Evolutionary conservation across 1,140 invertebrate species (phyloP).

Genomic region (Eufriesea mexicana): DNA sequence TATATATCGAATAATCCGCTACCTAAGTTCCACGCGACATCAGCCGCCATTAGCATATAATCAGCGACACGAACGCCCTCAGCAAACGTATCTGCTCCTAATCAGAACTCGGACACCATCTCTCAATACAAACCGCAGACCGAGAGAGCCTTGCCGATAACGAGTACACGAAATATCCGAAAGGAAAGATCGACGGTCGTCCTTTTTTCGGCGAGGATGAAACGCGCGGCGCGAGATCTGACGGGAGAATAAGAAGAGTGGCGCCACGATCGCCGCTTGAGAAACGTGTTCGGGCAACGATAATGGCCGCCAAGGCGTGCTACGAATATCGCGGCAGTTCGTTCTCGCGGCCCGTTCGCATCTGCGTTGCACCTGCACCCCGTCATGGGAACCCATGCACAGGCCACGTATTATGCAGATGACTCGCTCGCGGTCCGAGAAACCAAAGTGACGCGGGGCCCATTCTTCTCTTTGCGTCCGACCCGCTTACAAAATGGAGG

Average conservation of each 20-base stretch:
- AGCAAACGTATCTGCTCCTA: too few species aligned
- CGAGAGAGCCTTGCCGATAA: background rate
- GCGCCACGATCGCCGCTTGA: slow-evolving; percentile 40
- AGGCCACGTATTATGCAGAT: slow-evolving; percentile 66
- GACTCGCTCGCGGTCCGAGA: slow-evolving; percentile 46
- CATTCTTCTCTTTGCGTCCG: background rate
- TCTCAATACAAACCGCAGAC: too few species aligned
- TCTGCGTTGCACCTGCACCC: slow-evolving; percentile 48
- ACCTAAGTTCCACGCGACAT: too few species aligned
- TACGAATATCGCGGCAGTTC: slow-evolving; percentile 55
- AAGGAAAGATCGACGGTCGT: background rate
- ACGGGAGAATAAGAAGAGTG: slow-evolving; percentile 30
- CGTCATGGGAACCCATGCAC: slow-evolving; percentile 49
- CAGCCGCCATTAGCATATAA: too few species aligned
- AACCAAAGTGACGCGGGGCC: slow-evolving; percentile 46
- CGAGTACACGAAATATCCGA: slow-evolving; percentile 13
- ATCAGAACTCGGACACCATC: too few species aligned
- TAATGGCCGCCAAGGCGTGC: slow-evolving; percentile 59
- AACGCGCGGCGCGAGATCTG: slow-evolving; percentile 22
- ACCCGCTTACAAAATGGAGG: background rate
- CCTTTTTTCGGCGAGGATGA: slow-evolving; percentile 21
- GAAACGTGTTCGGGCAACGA: slow-evolving; percentile 60
- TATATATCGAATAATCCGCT: too few species aligned
- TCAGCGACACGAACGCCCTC: too few species aligned
- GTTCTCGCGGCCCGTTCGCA: slow-evolving; percentile 43